phyloP scores from a whole-genome alignment of 2,888 invertebrate species.

The Byasa hedistus region DNA sequence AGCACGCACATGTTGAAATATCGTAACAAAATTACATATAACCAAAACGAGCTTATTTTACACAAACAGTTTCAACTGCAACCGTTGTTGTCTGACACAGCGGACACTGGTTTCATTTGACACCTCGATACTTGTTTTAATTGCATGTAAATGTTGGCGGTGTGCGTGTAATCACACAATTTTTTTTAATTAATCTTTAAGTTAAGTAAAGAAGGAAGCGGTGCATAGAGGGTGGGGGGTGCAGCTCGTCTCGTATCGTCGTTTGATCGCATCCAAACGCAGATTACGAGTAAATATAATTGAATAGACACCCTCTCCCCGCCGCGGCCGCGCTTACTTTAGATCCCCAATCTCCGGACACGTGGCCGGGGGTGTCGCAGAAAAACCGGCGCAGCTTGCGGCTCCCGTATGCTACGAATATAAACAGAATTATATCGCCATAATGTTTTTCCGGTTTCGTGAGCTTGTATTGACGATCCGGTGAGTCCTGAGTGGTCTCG shows the following conservation, averaged over 20 bases:
- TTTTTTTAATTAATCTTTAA: too few relatives aligned
- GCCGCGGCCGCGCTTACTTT: conserved; percentile 75
- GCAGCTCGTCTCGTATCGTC: conserved; percentile 76
- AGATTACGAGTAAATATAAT: conserved; percentile 77
- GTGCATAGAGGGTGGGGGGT: neutral
- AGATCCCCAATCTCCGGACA: conserved; percentile 71
- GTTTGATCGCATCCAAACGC: conserved; percentile 71
- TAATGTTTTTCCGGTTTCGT: conserved; percentile 76
- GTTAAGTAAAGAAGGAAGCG: too few relatives aligned
- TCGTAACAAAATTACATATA: too few relatives aligned
- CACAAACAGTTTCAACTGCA: too few relatives aligned
- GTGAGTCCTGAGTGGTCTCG: conserved; percentile 60
- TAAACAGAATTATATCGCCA: conserved; percentile 74
- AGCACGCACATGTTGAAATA: too few relatives aligned
- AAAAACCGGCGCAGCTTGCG: conserved; percentile 68
- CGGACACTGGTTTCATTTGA: too few relatives aligned
- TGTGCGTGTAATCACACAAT: too few relatives aligned
- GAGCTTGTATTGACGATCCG: conserved; percentile 60
- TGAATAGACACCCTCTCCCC: conserved; percentile 78
- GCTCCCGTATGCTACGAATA: conserved; percentile 74
- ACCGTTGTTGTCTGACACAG: too few relatives aligned
- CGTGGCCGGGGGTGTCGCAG: conserved; percentile 73
- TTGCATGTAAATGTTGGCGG: neutral
- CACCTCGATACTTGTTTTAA: conserved; percentile 16
- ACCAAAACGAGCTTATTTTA: too few relatives aligned